phyloP scores from a whole-genome alignment of 2,888 invertebrate genomes.

The Candidula unifasciata region DNA sequence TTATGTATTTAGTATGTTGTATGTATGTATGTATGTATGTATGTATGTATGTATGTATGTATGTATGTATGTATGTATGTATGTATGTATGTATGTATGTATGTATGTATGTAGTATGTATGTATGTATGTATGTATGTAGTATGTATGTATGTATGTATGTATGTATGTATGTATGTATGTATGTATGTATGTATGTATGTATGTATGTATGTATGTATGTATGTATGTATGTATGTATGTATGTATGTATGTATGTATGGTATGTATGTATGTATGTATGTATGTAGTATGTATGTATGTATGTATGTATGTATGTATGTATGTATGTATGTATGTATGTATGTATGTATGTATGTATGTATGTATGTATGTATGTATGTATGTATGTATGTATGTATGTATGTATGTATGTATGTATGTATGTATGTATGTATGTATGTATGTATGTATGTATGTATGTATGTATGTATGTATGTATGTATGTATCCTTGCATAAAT shows the following conservation, averaged over 20 bases:
- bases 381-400: conserved; percentile 22
- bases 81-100: conserved; percentile 26
- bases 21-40: conserved; percentile 8
- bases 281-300: no score
- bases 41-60: conserved; percentile 5
- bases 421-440: conserved; percentile 27
- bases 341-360: conserved; percentile 31
- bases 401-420: conserved; percentile 26
- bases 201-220: conserved; percentile 11
- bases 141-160: conserved; percentile 28
- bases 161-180: conserved; percentile 29
- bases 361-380: conserved; percentile 36
- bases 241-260: neutral
- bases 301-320: conserved; percentile 8
- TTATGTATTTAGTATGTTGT: neutral
- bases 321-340: conserved; percentile 8
- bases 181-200: conserved; percentile 18
- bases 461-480: conserved; percentile 4
- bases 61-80: conserved; percentile 34
- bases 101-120: conserved; percentile 33
- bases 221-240: neutral
- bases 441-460: conserved; percentile 27
- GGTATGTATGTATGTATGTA: neutral
- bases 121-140: conserved; percentile 22
- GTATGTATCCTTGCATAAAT: no score